Evolutionary conservation across 2,888 invertebrate species (phyloP).

Genomic region (Steinernema hermaphroditum): DNA sequence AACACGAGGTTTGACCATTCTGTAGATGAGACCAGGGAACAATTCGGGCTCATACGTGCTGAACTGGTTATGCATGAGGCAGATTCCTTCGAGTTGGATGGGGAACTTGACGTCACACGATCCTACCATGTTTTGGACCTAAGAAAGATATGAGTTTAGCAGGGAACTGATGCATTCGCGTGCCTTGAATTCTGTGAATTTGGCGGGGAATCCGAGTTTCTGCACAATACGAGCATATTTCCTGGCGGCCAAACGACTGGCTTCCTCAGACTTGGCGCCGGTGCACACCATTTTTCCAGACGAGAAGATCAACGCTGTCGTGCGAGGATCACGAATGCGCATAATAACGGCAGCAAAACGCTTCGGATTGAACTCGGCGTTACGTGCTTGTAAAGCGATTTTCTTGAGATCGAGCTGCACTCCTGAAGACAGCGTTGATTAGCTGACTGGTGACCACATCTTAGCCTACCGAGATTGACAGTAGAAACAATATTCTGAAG

Average conservation of each 20-base stretch:
- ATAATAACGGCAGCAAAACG: conserved; percentile 98
- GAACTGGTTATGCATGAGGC: conserved; percentile 81
- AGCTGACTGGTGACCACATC: background rate
- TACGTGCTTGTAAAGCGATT: conserved; percentile 92
- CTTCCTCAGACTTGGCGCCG: conserved; percentile 82
- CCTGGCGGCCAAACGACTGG: conserved; percentile 78
- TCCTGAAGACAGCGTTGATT: too few relatives aligned
- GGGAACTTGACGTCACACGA: conserved; percentile 85
- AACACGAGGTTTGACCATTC: conserved; percentile 90
- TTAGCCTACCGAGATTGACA: conserved; percentile 77
- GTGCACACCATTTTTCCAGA: conserved; percentile 87
- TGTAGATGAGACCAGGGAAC: conserved; percentile 96
- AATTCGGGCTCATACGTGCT: conserved; percentile 93
- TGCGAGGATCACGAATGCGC: conserved; percentile 80
- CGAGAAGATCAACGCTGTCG: conserved; percentile 81
- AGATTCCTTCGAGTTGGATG: conserved; percentile 79
- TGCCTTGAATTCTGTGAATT: conserved; percentile 67
- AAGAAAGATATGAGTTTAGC: background rate
- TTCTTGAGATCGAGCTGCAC: conserved; percentile 93
- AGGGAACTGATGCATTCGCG: background rate
- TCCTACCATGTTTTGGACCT: conserved; percentile 82
- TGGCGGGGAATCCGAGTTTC: conserved; percentile 77
- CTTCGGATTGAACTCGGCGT: conserved; percentile 91
- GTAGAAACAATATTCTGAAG: conserved; percentile 89
- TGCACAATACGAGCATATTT: conserved; percentile 83